Evolutionary conservation across 2,888 invertebrate species (phyloP), one percentile per base, ranked within the genome.

Genomic region (Perithous albicinctus): DNA sequence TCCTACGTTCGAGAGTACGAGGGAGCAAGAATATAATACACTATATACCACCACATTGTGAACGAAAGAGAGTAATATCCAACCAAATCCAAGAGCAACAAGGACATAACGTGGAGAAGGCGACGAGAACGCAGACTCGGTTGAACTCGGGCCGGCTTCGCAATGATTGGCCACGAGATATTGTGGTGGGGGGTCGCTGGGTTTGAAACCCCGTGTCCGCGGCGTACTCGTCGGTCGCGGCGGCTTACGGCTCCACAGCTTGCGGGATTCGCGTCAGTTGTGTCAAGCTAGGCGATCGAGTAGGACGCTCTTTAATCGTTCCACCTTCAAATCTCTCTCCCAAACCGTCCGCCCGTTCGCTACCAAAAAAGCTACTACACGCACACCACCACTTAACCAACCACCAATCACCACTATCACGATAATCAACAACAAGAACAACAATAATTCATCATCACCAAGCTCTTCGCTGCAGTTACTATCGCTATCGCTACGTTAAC

Each of bases 241-340:
- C 86, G 85, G 86, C 85, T 85, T 84, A 85, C 85, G 85, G 85
- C 84, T 85, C 86, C 82, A 78, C 82, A 82, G 84, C 82, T 83
- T 75, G 83, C 82, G 80, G 73, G 78, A 84, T 78, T 83, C 84
- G 88, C 90, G 90, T 90, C 92, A 92, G 92, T 93, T 91, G 92
- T 92, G 92, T 93, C 92, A 92, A 90, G 92, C 90, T 91, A 90
- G 91, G 92, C 92, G 92, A 92, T 92, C 92, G 91, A 92, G 92
- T 90, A 92, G 92, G 90, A 92, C 92, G 92, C 91, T 91, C 90
- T 89, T 90, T 89, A 90, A 89, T 89, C 90, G 90, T 90, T 89
- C 91, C 90, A 91, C 90, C 90, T 91, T 88, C 88, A 89, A 89
- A 89, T 90, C 88, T 87, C 89, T 88, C 88, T 89, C 86, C 85